Evolutionary conservation across 2,888 invertebrate genomes (phyloP), one percentile per base, ranked within the genome.

Genomic region (Oeneis ivallda): DNA sequence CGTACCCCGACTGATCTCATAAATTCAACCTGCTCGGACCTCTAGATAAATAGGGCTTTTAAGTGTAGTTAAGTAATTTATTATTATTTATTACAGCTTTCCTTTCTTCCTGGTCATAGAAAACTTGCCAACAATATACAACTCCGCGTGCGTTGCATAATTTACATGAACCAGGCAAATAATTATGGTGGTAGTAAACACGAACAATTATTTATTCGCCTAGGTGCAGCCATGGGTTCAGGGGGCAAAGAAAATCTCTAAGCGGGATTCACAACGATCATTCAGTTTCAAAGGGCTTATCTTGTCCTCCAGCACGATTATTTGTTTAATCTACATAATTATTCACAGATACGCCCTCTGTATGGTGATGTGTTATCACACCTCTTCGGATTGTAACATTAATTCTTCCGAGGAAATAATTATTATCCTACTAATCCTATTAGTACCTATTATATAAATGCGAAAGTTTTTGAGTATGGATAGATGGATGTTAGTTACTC

Each of bases 101-200:
- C 58, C 45, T 43, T 26, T 57, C 57, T 58, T 58, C 58, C 45
- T 58, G 45, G 34, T 32, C 47, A 47, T 47, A 58, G 58, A 58
- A 58, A 47, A 45, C 58, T 7, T 15, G 47, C 45, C n/a, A 58
- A 58, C 58, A 58, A 58, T 58, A 58, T 58, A 58, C 34, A 47
- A 58, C 19, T 47, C 34, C n/a, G 15, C 15, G 34, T 15, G 11
- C 8, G 34, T 47, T 58, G 47, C 47, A 47, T 58, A 58, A 58
- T 47, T 47, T 47, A 34, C 58, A 47, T 58, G 47, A 47, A 47
- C 43, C 58, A 58, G 15, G 58, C 45, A 34, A 47, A 58, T 58
- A 58, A 58, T 58, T 58, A 47, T 34, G 45, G 58, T 58, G 58
- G 47, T 32, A 32, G 43, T 58, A 58, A 58, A 58, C n/a, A n/a